Conservation (phyloP, 2,113 vertebrate genomes). For the Saimiri boliviensis region DNA sequence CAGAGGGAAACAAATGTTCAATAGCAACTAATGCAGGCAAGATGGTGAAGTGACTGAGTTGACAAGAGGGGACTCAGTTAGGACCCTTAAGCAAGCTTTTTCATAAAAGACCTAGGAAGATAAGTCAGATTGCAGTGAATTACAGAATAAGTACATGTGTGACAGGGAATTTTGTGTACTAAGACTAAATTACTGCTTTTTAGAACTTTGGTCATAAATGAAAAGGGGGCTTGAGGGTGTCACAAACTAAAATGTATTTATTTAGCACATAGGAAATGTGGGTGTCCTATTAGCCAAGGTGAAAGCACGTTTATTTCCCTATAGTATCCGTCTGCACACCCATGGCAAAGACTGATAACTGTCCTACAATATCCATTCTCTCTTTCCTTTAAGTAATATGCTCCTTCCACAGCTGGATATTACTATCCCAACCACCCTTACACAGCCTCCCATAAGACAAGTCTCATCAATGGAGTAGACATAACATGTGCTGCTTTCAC, state of each 20-base stretch:
- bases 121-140: not conserved
- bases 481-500: not conserved
- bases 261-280: not conserved
- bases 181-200: not conserved
- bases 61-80: not conserved
- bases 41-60: not conserved
- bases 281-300: not conserved
- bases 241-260: not conserved
- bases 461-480: not conserved
- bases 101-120: not conserved
- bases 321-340: not conserved
- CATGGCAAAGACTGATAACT: not conserved
- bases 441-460: not conserved
- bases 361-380: not conserved
- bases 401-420: not conserved
- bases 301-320: not conserved
- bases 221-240: not conserved
- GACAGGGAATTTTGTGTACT: not conserved
- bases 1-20: not conserved
- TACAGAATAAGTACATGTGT: not conserved
- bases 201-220: not conserved
- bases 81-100: not conserved
- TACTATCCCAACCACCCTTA: too few species aligned
- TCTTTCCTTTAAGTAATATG: not conserved
- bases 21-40: not conserved